Evolutionary conservation across 2,797 vertebrate species (phyloP).

Genomic region (Etheostoma nigrum): DNA sequence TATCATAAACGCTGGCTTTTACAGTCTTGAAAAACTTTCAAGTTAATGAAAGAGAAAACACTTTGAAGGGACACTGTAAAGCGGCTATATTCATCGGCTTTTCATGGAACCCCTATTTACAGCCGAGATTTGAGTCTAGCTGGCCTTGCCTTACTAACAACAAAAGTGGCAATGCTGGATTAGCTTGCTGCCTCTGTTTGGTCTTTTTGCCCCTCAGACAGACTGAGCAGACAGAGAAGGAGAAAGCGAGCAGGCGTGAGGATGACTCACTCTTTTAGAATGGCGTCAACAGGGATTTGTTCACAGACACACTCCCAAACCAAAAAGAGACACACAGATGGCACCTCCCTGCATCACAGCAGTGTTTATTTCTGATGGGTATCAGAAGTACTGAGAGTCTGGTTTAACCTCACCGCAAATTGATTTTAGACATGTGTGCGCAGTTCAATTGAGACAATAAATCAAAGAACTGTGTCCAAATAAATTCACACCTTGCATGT

Average conservation of each 20-base stretch:
- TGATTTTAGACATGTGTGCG: constrained; percentile 2
- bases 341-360: constrained; percentile 53
- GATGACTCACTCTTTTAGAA: constrained; percentile 76
- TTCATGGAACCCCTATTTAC: constrained; percentile 29
- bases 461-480: constrained; percentile 9
- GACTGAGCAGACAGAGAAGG: constrained; percentile 59
- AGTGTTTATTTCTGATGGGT: constrained; percentile 52
- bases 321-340: constrained; percentile 74
- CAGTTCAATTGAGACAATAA: constrained; percentile 7
- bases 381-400: constrained; percentile 35
- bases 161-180: constrained; percentile 29
- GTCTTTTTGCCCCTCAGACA: constrained; percentile 61
- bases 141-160: constrained; percentile 6
- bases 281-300: constrained; percentile 67
- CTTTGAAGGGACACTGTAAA: constrained; percentile 4
- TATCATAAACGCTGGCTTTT: constrained; percentile 51
- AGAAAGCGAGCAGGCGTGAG: constrained; percentile 53
- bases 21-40: constrained; percentile 37
- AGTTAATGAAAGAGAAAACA: constrained; percentile 49
- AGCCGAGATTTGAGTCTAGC: constrained; percentile 17
- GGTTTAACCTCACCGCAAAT: constrained; percentile 18
- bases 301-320: constrained; percentile 60
- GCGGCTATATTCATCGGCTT: constrained; percentile 9
- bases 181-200: constrained; percentile 40
- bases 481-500: background rate